Percentiles rank a stretch among this genome's conserved stretches.
Evolutionary conservation across 2,888 invertebrate species (phyloP).

Genomic region (Acleris cristana): DNA sequence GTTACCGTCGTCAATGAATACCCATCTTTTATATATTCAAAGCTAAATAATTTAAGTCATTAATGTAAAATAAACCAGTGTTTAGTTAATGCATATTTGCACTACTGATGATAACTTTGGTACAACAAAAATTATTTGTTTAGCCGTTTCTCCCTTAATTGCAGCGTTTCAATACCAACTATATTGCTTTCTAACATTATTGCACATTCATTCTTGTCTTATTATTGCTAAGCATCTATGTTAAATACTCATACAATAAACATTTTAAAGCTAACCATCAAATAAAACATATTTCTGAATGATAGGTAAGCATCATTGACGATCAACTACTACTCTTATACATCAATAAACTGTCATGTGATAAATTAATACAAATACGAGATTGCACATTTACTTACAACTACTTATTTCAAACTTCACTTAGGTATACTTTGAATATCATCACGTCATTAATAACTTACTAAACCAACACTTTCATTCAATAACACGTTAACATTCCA

Average conservation of each 20-base stretch:
- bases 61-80: not conserved
- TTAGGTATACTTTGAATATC: slow-evolving; percentile 36
- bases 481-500: slow-evolving; percentile 20
- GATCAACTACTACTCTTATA: slow-evolving; percentile 1
- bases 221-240: slow-evolving; percentile 47
- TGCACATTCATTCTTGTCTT: slow-evolving; percentile 43
- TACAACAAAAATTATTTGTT: not conserved
- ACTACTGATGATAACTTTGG: too few species aligned
- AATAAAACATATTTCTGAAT: slow-evolving; percentile 6
- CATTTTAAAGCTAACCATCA: slow-evolving; percentile 17
- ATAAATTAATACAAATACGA: slow-evolving; percentile 33
- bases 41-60: not conserved
- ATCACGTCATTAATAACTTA: slow-evolving; percentile 36
- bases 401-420: slow-evolving; percentile 12
- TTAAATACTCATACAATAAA: slow-evolving; percentile 22
- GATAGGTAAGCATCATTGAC: slow-evolving; percentile 3
- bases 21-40: not conserved
- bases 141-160: not conserved
- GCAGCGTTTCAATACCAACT: slow-evolving; percentile 30
- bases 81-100: not conserved
- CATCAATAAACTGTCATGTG: slow-evolving; percentile 26
- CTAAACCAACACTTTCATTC: slow-evolving; percentile 18
- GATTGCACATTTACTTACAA: slow-evolving; percentile 33
- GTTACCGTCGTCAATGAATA: slow-evolving; percentile 4
- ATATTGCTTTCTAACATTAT: slow-evolving; percentile 51